These are phyloP conservation scores for Coranthus polyacanthus DNA, from an alignment of 2,797 vertebrate genomes.

Conservation along the genomic window DNA sequence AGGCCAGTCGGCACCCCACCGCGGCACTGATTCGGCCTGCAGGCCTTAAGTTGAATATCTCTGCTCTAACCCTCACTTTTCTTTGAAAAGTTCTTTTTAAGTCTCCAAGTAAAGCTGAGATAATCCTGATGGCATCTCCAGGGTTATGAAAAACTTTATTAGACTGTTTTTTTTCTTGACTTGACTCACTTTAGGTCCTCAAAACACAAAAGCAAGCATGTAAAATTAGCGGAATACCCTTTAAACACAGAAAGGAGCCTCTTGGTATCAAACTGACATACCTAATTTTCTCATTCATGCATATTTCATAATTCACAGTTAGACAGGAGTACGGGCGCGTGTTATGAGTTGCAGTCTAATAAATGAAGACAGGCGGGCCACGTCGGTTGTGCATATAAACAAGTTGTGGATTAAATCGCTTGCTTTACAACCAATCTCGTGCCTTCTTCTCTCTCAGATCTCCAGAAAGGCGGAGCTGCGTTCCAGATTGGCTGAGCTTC, in stretches of 20 bases:
- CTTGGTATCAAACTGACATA: slow-evolving; percentile 29
- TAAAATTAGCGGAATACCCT: slow-evolving; percentile 20
- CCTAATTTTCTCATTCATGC: slow-evolving; percentile 45
- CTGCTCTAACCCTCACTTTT: no score
- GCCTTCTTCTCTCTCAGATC: slow-evolving; percentile 81
- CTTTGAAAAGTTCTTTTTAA: no score
- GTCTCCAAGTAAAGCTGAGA: not conserved
- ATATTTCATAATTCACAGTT: slow-evolving; percentile 57
- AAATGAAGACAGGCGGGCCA: slow-evolving; percentile 45
- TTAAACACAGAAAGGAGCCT: slow-evolving; percentile 35
- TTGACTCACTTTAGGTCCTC: not conserved
- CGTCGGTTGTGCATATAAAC: slow-evolving; percentile 69
- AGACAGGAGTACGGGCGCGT: slow-evolving; percentile 17
- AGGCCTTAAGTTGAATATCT: no score
- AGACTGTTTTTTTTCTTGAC: not conserved
- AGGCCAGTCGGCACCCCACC: no score
- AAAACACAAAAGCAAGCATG: slow-evolving; percentile 3
- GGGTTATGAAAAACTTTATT: no score
- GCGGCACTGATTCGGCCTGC: no score
- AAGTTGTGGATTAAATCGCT: slow-evolving; percentile 74
- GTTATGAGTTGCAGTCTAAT: slow-evolving; percentile 54
- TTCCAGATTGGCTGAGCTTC: slow-evolving; percentile 88
- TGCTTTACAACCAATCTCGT: slow-evolving; percentile 72
- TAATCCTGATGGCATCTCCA: not conserved
- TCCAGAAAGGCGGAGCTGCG: slow-evolving; percentile 88